phyloP scores from a whole-genome alignment of 2,113 vertebrate genomes.

The Shinisaurus crocodilurus region DNA sequence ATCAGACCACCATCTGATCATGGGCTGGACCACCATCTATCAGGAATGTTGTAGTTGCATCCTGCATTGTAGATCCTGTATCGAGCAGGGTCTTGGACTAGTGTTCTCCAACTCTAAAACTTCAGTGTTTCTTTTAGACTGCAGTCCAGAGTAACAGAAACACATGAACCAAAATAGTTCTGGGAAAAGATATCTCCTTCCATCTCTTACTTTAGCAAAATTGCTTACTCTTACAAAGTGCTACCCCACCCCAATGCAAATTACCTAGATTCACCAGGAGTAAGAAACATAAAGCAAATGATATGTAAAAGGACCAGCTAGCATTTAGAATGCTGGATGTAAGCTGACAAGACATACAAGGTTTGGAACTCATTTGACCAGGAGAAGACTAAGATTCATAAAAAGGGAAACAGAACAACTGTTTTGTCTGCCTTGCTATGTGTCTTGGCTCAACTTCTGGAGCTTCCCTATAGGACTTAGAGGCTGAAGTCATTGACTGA shows the following conservation, averaged over 20 bases:
- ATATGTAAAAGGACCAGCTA: neutral
- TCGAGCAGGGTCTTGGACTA: neutral
- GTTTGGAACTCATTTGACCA: neutral
- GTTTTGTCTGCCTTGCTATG: neutral
- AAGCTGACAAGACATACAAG: neutral
- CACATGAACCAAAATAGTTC: neutral
- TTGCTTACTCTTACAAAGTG: neutral
- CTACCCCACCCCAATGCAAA: neutral
- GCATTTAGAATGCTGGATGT: neutral
- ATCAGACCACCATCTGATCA: no score
- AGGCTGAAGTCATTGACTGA: neutral
- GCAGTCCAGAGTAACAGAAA: neutral
- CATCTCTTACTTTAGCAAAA: neutral
- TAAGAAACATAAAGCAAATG: neutral
- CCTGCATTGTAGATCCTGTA: neutral
- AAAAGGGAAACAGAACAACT: neutral
- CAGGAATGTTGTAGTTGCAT: neutral
- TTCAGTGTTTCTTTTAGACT: neutral
- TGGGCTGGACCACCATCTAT: neutral
- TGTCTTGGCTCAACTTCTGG: neutral
- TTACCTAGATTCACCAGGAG: neutral
- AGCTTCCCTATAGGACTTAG: neutral
- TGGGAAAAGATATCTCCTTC: neutral
- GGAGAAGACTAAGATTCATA: neutral
- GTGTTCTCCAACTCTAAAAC: neutral